Evolutionary conservation across 2,888 invertebrate species (phyloP), one percentile per base, ranked within the genome.

Genomic region (Harpalus rubripes): DNA sequence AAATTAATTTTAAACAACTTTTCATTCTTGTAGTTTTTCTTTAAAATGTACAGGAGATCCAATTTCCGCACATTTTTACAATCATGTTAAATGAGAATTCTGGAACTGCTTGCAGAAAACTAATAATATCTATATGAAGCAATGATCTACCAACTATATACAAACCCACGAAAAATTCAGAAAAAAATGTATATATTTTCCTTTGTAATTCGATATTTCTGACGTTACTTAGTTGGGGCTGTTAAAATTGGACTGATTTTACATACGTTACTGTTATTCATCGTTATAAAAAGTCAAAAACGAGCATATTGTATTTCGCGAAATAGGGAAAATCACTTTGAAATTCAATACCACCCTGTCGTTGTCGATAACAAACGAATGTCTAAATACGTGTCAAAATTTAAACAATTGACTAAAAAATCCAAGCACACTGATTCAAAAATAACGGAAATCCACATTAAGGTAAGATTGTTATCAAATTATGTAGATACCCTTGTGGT

Each of bases 181-280:
- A 12, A 56, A 81, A 81, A 81, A 44, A n/a, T n/a, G 41, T 74
- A 10, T 74, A 15, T 59, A 74, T 56, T 58, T 83, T 65, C n/a
- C 59, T 61, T 59, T 58, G 83, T 76, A 83, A 83, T 76, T 61
- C 10, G 83, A 83, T 83, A 83, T 83, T 58, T 41, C 59, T 39
- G 83, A 59, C 56, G 39, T 83, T 59, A 61, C 65, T 61, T 52
- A 83, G 44, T 68, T 68, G 58, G 16, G 32, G 10, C 15, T 16
- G n/a, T 74, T 61, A 59, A 84, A 84, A 84, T 84, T 84, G 76
- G 65, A 22, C 65, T 78, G 84, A 84, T 84, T 84, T 84, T 84
- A 32, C 84, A 78, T 84, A 63, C 58, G 7, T 61, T 81, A 68
- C 63, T 59, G 12, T 81, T 83, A 83, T 84, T 84, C 78, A 56